Percentiles rank a stretch among this genome's conserved stretches.
phyloP scores from a whole-genome alignment of 2,888 invertebrate species.

The Phoenoteleia sp. region DNA sequence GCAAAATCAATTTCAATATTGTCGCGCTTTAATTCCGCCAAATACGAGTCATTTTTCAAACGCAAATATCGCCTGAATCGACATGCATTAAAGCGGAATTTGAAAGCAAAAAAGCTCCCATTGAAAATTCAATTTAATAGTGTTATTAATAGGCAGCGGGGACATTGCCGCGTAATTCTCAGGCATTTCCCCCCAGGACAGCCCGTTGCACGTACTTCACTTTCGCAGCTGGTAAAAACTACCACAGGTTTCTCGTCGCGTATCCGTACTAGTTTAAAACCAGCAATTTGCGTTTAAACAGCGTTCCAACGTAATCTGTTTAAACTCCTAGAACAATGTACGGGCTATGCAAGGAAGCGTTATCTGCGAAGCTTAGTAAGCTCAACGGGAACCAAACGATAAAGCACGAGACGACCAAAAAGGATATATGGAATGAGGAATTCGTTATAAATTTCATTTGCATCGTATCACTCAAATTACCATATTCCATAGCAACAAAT shows the following conservation, averaged over 20 bases:
- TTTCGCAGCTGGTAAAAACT: constrained; percentile 71
- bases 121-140: constrained; percentile 62
- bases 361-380: constrained; percentile 81
- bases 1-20: too few relatives aligned
- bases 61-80: too few relatives aligned
- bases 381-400: constrained; percentile 80
- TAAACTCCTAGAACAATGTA: constrained; percentile 84
- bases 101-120: not conserved
- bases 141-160: constrained; percentile 55
- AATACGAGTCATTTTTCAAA: too few relatives aligned
- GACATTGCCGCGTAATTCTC: constrained; percentile 44
- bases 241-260: constrained; percentile 64
- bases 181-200: constrained; percentile 27
- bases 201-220: constrained; percentile 56
- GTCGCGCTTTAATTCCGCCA: too few relatives aligned
- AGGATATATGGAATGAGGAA: constrained; percentile 72
- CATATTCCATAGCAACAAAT: constrained; percentile 68
- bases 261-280: constrained; percentile 72
- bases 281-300: constrained; percentile 84
- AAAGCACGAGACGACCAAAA: constrained; percentile 78
- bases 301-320: constrained; percentile 83
- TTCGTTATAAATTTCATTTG: constrained; percentile 74
- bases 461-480: constrained; percentile 72
- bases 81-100: constrained; percentile 7
- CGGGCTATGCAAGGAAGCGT: constrained; percentile 76